Evolutionary conservation across 64 coral and sea anemone species (phyloP).

Genomic region (Astreopora myriophthalma): DNA sequence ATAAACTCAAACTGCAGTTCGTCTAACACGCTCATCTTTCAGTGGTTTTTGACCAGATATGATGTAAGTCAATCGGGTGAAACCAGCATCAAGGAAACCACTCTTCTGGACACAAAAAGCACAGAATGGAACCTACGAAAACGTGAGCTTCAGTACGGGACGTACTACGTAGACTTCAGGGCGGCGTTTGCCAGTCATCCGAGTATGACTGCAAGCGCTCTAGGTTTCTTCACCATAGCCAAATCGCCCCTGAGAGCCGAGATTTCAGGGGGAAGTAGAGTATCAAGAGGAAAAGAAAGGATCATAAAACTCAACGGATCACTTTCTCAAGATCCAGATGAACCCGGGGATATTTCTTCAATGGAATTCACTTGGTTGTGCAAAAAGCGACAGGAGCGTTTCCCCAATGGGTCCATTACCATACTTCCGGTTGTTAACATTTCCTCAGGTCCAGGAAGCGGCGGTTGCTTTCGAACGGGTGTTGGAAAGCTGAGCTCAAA

Average conservation of each 20-base stretch:
- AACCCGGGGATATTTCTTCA: conserved; percentile 2
- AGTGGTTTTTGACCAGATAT: conserved; percentile 21
- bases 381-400: conserved; percentile 60
- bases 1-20: not conserved
- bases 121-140: conserved; percentile 55
- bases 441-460: not conserved
- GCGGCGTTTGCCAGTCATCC: conserved; percentile 29
- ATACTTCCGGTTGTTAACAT: not conserved
- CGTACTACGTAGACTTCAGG: conserved; percentile 54
- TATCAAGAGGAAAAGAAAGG: conserved; percentile 24
- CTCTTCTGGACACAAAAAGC: not conserved
- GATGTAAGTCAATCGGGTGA: not conserved
- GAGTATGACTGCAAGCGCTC: not conserved
- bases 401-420: not conserved
- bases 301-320: conserved; percentile 57
- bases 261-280: conserved; percentile 61
- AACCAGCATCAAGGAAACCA: not conserved
- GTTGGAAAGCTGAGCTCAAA: conserved; percentile 59
- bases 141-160: conserved; percentile 7
- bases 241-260: conserved; percentile 25
- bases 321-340: conserved; percentile 57
- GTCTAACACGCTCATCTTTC: not conserved
- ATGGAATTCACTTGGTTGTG: conserved; percentile 83
- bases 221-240: not conserved
- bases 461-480: conserved; percentile 86